Evolutionary conservation across 1,140 invertebrate species (phyloP).

Genomic region (Papilio polyxenes): DNA sequence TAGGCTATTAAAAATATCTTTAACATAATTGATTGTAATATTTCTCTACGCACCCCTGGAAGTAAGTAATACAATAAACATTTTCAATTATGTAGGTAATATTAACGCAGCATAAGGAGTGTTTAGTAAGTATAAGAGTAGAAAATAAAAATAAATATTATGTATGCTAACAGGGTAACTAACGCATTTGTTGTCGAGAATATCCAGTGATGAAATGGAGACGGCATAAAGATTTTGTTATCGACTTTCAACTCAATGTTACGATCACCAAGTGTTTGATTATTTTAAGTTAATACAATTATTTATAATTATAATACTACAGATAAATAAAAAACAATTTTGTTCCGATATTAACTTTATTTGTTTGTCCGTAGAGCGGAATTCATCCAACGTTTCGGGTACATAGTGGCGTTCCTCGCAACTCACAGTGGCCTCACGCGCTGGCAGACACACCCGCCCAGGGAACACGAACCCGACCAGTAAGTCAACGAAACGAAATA

Average conservation of each 20-base stretch:
- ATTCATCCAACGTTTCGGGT: slow-evolving; percentile 91
- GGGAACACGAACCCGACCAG: slow-evolving; percentile 66
- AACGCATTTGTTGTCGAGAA: too few species aligned
- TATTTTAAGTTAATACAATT: too few species aligned
- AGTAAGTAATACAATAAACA: not conserved
- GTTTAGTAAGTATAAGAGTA: slow-evolving; percentile 40
- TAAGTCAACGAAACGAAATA: slow-evolving; percentile 47
- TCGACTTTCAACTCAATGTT: too few species aligned
- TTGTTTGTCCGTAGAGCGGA: slow-evolving; percentile 83
- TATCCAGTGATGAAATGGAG: too few species aligned
- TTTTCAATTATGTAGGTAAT: not conserved
- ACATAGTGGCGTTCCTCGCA: slow-evolving; percentile 91
- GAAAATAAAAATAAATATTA: too few species aligned
- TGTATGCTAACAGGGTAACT: too few species aligned
- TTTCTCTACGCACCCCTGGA: not conserved
- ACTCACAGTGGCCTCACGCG: slow-evolving; percentile 93
- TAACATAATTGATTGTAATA: not conserved
- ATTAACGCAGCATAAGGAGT: slow-evolving; percentile 34
- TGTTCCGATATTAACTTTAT: not conserved
- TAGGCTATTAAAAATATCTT: not conserved
- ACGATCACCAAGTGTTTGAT: too few species aligned
- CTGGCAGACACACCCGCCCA: slow-evolving; percentile 89
- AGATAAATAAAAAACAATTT: not conserved
- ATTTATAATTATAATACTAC: not conserved
- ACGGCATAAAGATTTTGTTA: too few species aligned